Evolutionary conservation across 2,888 invertebrate genomes (phyloP).

Genomic region (Eristalis intricaria): DNA sequence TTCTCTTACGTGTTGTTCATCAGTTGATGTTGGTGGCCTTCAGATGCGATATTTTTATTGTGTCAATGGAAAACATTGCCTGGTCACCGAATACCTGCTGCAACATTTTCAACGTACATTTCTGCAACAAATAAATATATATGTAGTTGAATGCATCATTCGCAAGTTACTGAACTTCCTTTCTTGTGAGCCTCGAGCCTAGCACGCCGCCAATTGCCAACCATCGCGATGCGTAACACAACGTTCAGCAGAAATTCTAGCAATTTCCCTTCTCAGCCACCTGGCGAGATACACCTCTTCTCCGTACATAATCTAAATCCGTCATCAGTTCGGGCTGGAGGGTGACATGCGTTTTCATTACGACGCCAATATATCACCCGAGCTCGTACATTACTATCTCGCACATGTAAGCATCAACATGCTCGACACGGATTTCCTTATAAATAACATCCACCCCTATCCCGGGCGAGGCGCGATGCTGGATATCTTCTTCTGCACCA

Average conservation of each 20-base stretch:
- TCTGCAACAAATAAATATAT: no score
- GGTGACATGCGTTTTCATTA: background rate
- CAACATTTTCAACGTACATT: no score
- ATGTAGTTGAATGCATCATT: no score
- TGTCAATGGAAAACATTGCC: no score
- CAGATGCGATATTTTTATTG: no score
- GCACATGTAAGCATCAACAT: constrained; percentile 1
- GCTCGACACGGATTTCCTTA: constrained; percentile 18
- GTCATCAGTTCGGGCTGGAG: background rate
- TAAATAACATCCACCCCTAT: constrained; percentile 7
- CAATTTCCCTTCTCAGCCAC: background rate
- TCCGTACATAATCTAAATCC: background rate
- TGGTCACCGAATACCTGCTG: no score
- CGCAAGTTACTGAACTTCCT: no score
- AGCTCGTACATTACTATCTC: background rate
- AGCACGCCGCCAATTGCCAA: background rate
- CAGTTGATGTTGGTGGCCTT: no score
- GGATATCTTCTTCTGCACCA: background rate
- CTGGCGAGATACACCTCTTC: background rate
- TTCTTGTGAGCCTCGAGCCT: no score
- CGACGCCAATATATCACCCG: background rate
- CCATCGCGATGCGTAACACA: background rate
- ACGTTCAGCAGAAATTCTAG: background rate
- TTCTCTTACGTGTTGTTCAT: no score
- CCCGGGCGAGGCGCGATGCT: background rate